phyloP scores from a whole-genome alignment of 2,113 vertebrate species.

The Pyrgilauda ruficollis region DNA sequence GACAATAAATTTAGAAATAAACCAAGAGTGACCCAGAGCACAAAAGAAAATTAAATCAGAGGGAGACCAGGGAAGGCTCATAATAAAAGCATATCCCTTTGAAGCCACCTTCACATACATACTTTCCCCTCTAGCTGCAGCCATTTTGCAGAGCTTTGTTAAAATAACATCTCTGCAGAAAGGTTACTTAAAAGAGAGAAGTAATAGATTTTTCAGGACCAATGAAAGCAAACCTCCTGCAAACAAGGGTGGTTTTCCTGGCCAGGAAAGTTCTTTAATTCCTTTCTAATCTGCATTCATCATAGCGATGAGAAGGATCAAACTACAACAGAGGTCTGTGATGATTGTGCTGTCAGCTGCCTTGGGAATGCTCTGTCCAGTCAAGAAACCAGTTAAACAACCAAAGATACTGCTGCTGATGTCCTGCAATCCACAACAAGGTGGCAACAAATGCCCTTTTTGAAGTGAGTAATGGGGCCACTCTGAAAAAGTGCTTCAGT shows the following conservation, averaged over 20 bases:
- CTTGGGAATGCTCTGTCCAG: neutral
- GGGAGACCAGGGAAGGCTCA: neutral
- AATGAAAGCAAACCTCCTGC: neutral
- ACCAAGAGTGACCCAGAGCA: neutral
- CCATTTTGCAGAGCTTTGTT: conserved; percentile 54
- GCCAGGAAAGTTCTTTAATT: neutral
- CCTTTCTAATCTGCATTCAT: neutral
- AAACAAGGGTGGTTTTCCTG: neutral
- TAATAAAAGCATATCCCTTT: conserved; percentile 24
- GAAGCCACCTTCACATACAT: neutral
- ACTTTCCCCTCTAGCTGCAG: neutral
- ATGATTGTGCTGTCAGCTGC: neutral
- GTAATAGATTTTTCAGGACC: neutral
- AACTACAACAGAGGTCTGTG: neutral
- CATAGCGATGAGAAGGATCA: neutral
- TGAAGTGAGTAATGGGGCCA: neutral
- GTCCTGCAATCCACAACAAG: neutral
- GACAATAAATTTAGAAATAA: conserved; percentile 46
- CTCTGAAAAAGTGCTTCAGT: neutral
- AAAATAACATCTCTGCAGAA: conserved; percentile 31
- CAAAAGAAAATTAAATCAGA: conserved; percentile 39
- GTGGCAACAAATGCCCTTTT: neutral
- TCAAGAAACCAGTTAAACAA: neutral
- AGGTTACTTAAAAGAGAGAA: neutral
- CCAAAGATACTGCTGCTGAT: neutral